Evolutionary conservation across 1,140 invertebrate genomes (phyloP).

Genomic region (Drosophila nikananu): DNA sequence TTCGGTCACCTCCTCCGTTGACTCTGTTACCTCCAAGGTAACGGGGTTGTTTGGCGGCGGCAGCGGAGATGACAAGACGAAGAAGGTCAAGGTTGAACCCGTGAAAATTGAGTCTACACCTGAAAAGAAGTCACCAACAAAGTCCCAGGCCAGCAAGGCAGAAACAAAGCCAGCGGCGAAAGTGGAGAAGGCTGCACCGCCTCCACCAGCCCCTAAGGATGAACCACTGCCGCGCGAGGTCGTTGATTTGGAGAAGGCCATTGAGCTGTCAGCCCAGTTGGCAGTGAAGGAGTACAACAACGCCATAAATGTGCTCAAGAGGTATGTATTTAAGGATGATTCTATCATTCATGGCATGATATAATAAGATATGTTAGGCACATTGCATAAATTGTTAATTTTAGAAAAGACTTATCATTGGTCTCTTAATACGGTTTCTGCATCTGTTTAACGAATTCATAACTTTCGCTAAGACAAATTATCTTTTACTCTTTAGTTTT

Average conservation of each 20-base stretch:
- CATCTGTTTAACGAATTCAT: not conserved
- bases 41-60: conserved; percentile 72
- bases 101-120: conserved; percentile 14
- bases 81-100: conserved; percentile 14
- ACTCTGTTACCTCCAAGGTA: conserved; percentile 64
- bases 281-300: conserved; percentile 87
- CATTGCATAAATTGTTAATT: conserved; percentile 7
- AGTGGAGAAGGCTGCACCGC: conserved; percentile 19
- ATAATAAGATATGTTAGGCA: not conserved
- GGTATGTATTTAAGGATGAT: conserved; percentile 38
- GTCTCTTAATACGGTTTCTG: not conserved
- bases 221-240: conserved; percentile 66
- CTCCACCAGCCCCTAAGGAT: conserved; percentile 4
- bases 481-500: conserved; percentile 82
- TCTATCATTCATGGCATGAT: not conserved
- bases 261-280: conserved; percentile 86
- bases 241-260: conserved; percentile 87
- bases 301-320: conserved; percentile 86
- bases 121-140: conserved; percentile 16
- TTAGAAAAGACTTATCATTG: not conserved
- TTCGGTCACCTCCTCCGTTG: conserved; percentile 54
- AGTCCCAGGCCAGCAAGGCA: not conserved
- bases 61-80: conserved; percentile 42
- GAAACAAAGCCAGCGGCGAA: conserved; percentile 35
- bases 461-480: not conserved